A percentile compares a stretch with the other conserved stretches of the same genome.
Evolutionary conservation across 1,140 invertebrate genomes (phyloP).

Genomic region (Belonocnema kinseyi): DNA sequence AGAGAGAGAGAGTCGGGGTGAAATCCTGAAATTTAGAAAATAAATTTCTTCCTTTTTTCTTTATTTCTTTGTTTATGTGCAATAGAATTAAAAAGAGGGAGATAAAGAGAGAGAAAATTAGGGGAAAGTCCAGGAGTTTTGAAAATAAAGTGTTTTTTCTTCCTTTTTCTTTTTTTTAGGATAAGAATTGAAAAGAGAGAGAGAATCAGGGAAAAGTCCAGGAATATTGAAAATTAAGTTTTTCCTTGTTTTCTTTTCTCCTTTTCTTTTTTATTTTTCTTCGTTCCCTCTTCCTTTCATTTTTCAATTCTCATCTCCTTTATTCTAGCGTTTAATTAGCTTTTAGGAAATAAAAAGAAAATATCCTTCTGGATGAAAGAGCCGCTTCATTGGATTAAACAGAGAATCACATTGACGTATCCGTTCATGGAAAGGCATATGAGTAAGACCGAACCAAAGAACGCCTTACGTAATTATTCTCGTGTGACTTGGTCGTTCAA

Average conservation of each 20-base stretch:
- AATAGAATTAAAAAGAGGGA: too few species aligned
- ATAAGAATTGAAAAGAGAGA: too few species aligned
- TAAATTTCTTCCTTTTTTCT: not conserved
- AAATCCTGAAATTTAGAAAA: too few species aligned
- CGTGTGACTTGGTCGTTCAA: slow-evolving; percentile 46
- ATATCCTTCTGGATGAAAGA: slow-evolving; percentile 49
- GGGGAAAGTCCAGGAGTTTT: too few species aligned
- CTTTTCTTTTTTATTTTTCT: too few species aligned
- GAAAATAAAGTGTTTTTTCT: too few species aligned
- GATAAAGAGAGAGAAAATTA: too few species aligned
- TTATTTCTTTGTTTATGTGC: not conserved
- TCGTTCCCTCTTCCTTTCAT: too few species aligned
- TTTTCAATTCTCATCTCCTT: too few species aligned
- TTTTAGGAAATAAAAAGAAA: not conserved
- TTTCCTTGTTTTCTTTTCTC: too few species aligned
- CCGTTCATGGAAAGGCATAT: slow-evolving; percentile 41
- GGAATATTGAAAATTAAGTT: not conserved
- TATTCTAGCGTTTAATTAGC: not conserved
- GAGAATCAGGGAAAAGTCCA: too few species aligned
- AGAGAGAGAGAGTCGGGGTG: too few species aligned
- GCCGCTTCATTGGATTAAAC: slow-evolving; percentile 56
- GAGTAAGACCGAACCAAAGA: slow-evolving; percentile 51
- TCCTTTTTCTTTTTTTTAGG: not conserved
- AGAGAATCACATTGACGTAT: slow-evolving; percentile 63
- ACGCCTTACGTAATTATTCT: slow-evolving; percentile 52